These are phyloP conservation scores for Helicoverpa zea DNA, from an alignment of 1,140 invertebrate species.

Conservation along the genomic window DNA sequence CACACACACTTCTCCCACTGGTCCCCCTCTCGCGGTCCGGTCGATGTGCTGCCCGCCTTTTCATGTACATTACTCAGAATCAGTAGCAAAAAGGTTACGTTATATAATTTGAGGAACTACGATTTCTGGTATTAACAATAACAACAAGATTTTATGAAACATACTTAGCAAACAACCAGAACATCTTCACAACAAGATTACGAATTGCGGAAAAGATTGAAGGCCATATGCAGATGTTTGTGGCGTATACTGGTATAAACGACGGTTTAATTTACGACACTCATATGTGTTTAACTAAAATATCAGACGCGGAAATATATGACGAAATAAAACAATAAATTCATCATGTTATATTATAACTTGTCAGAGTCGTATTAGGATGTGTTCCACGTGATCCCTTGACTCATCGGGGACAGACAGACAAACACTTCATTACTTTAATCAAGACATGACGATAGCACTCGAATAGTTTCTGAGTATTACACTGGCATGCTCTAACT, in stretches of 20 bases:
- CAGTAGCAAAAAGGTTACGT: constrained; percentile 6
- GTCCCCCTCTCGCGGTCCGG: constrained; percentile 38
- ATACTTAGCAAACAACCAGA: constrained; percentile 31
- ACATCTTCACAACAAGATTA: constrained; percentile 59
- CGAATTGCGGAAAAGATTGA: constrained; percentile 66
- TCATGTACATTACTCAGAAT: constrained; percentile 13
- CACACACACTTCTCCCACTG: constrained; percentile 7
- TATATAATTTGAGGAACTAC: constrained; percentile 15
- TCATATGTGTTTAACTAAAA: constrained; percentile 39
- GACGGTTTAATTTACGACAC: constrained; percentile 40
- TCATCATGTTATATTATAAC: constrained; percentile 42
- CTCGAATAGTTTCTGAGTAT: constrained; percentile 53
- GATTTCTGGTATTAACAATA: constrained; percentile 25
- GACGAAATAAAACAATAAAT: constrained; percentile 48
- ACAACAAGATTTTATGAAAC: constrained; percentile 29
- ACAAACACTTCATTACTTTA: constrained; percentile 61
- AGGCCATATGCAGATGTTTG: constrained; percentile 57
- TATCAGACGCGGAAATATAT: constrained; percentile 52
- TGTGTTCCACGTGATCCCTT: constrained; percentile 41
- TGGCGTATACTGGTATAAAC: constrained; percentile 23
- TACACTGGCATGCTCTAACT: constrained; percentile 24
- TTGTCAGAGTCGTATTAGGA: constrained; percentile 29
- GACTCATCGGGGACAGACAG: constrained; percentile 53
- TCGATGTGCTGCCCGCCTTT: constrained; percentile 1
- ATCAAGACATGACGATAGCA: constrained; percentile 56